Evolutionary conservation across 2,797 vertebrate genomes (phyloP), one percentile per base, ranked within the genome.

Genomic region (Nannoperca obscura): DNA sequence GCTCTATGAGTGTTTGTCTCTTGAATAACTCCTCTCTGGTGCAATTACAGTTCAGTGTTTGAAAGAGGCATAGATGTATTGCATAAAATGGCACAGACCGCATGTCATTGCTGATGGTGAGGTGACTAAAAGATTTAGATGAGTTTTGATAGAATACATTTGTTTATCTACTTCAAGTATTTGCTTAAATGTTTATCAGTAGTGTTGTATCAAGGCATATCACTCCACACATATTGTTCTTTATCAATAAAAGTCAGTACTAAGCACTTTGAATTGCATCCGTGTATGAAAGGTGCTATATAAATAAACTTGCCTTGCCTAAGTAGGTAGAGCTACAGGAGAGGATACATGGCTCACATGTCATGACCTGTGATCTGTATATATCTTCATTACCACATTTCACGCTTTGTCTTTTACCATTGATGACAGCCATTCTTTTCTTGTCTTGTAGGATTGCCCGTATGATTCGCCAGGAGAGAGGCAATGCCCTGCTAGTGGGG

Each of bases 381-480:
- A 17, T 13, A 44, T 38, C n/a, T 40, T 32, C 36, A 2, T 54
- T 46, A 74, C 57, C n/a, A 50, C 7, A 55, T 55, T 54, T 63
- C 24, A 1, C 27, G 40, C 20, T 36, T 19, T 40, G 49, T 55
- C 74, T 20, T 74, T 34, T n/a, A 22, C 55, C 77, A 68, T 30
- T 61, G 8, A 24, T 53, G 32, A 32, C 15, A 46, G 2, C 22
- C 2, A n/a, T 61, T 47, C 42, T 34, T 17, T 24, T 60, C 12
- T 53, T 14, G 13, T 54, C 34, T 60, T 58, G 6, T 60, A 98
- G 97, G 87, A 97, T 98, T 60, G 95, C 96, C 30, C 94, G 97
- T 19, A 96, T 97, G 91, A 96, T 98, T 86, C 96, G 97, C 8
- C 97, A 97, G 85, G 97, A 97, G 88, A 94, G 97, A 78, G 97